phyloP scores from a whole-genome alignment of 2,113 vertebrate genomes.

The Rana temporaria region DNA sequence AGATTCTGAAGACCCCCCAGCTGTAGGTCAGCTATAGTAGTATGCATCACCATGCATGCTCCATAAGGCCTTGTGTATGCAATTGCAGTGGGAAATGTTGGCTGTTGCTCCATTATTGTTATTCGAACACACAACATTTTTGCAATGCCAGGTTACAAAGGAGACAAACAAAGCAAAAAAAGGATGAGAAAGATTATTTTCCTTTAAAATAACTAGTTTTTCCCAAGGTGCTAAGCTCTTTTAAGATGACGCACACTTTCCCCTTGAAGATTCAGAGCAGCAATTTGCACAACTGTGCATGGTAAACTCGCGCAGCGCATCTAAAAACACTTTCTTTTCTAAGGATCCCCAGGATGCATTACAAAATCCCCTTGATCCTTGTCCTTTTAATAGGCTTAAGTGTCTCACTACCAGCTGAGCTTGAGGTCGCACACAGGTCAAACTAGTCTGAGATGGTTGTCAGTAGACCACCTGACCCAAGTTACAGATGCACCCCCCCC shows the following conservation, averaged over 20 bases:
- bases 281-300: conserved; percentile 37
- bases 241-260: not conserved
- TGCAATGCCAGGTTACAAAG: too few relatives aligned
- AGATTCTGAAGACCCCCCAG: too few relatives aligned
- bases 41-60: too few relatives aligned
- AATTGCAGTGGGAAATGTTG: too few relatives aligned
- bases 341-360: conserved; percentile 44
- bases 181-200: too few relatives aligned
- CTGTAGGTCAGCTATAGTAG: too few relatives aligned
- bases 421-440: conserved; percentile 79
- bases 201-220: not conserved
- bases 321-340: conserved; percentile 43
- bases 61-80: too few relatives aligned
- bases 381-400: conserved; percentile 69
- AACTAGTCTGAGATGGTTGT: conserved; percentile 78
- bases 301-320: conserved; percentile 11
- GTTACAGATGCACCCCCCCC: conserved; percentile 7
- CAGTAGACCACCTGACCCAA: conserved; percentile 44
- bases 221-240: not conserved
- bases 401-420: conserved; percentile 75
- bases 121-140: too few relatives aligned
- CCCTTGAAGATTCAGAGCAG: not conserved
- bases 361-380: conserved; percentile 67
- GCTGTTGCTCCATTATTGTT: too few relatives aligned
- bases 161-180: too few relatives aligned